Conservation (phyloP, 2,113 vertebrate genomes). For the Zosterops pallidus region DNA sequence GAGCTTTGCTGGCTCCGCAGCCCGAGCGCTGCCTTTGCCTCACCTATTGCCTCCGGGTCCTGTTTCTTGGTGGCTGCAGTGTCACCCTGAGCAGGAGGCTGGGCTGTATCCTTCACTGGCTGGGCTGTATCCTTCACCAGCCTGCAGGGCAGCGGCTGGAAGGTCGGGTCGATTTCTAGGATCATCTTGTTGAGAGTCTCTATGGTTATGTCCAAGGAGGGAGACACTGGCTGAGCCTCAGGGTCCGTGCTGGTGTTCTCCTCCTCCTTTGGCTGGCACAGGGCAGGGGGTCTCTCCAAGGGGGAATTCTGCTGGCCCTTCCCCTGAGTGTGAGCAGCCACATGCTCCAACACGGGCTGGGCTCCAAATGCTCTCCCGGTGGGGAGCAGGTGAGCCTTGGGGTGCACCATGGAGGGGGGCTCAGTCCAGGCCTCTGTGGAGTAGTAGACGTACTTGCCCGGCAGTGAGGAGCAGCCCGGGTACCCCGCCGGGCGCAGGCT, state of each 20-base stretch:
- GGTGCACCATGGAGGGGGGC: background rate
- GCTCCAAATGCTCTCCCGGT: background rate
- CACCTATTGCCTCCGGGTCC: conserved; percentile 40
- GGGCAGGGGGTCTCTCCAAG: background rate
- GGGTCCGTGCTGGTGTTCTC: background rate
- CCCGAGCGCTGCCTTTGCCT: background rate
- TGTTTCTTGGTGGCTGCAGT: background rate
- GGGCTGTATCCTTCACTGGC: background rate
- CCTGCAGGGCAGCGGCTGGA: conserved; percentile 64
- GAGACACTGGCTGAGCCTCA: background rate
- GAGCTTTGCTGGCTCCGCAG: fast-evolving
- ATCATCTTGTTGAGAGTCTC: conserved; percentile 83
- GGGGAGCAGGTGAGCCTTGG: background rate
- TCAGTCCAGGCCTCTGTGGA: conserved; percentile 18
- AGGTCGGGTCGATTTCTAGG: conserved; percentile 83
- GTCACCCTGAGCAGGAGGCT: background rate
- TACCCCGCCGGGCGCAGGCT: background rate
- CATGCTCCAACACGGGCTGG: background rate
- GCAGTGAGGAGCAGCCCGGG: background rate
- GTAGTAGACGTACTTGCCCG: conserved; percentile 9
- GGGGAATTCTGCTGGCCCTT: background rate
- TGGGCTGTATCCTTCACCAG: background rate
- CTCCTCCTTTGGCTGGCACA: fast-evolving
- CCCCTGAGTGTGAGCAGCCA: background rate
- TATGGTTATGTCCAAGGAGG: conserved; percentile 76